Evolutionary conservation across 1,140 invertebrate species (phyloP), one percentile per base, ranked within the genome.

Genomic region (Euborellia annulipes): DNA sequence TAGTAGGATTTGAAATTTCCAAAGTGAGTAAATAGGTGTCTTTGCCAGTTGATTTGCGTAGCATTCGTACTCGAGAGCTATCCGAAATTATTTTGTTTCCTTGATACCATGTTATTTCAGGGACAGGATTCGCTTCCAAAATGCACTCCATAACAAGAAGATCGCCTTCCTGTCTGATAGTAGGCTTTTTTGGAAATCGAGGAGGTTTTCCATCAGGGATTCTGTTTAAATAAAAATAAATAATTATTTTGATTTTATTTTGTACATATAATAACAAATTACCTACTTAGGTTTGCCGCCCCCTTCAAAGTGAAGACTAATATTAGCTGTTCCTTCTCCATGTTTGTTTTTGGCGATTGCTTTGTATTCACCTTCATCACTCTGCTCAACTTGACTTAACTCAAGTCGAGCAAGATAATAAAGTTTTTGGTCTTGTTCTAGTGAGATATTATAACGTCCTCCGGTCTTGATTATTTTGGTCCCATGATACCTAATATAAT

Each of bases 161-260:
- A 62, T 94, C 90, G 36, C 90, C 91, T 50, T 91, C 85, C 71
- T 96, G 92, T 54, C 86, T 78, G 54, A 97, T 96, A 22, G 88
- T 92, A 43, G 92, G 92, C 64, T 95, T 95, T 73, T 94, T 94
- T 36, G 92, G 91, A 65, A 97, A 97, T 55, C 91, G 74, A 38
- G 91, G 92, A 47, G 89, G 78, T 70, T 94, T 94, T 51, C 89
- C 90, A 56, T 90, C 86, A 21, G 88, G 86, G 68, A 92, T 88
- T 79, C 88, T 93, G 3, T 32, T 34, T 17, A 8, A 36, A 9
- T 47, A 46, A 8, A 45, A 18, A 36, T 27, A 38, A 44, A 45
- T 14, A 17, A 39, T 41, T 47, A 40, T 6, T 43, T 18, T 11
- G 40, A 32, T 46, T 42, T 36, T 44, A 38, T 36, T 43, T 36